Conservation (phyloP, 2,797 vertebrate genomes). For the Megaceryle alcyon region DNA sequence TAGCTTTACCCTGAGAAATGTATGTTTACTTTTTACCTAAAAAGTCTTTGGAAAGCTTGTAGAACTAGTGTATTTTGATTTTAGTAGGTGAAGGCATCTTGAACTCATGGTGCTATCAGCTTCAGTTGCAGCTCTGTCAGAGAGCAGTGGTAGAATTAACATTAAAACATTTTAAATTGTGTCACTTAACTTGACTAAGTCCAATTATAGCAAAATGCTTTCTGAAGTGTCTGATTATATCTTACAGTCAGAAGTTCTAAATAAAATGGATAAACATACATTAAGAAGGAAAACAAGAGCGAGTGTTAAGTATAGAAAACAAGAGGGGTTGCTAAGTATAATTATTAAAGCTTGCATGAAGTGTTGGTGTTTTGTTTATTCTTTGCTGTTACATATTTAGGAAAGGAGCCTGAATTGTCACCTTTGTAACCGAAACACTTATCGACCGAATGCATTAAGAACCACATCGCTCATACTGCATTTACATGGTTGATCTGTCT, state of each 20-base stretch:
- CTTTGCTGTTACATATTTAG: background rate
- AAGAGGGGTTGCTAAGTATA: background rate
- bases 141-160: background rate
- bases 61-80: background rate
- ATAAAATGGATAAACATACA: slow-evolving; percentile 47
- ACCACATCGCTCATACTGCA: background rate
- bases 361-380: slow-evolving; percentile 2
- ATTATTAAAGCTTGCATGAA: slow-evolving; percentile 2
- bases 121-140: background rate
- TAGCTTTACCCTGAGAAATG: background rate
- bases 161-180: slow-evolving; percentile 10
- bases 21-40: background rate
- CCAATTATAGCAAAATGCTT: slow-evolving; percentile 19
- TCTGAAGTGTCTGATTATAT: slow-evolving; percentile 29
- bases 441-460: background rate
- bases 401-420: background rate
- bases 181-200: slow-evolving; percentile 1
- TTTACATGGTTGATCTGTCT: slow-evolving; percentile 34
- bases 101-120: background rate
- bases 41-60: background rate
- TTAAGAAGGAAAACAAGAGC: slow-evolving; percentile 23
- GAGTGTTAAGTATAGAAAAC: slow-evolving; percentile 5
- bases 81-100: background rate
- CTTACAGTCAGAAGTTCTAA: slow-evolving; percentile 17
- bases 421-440: background rate